Evolutionary conservation across 2,113 vertebrate genomes (phyloP).

Genomic region (Felis chaus): DNA sequence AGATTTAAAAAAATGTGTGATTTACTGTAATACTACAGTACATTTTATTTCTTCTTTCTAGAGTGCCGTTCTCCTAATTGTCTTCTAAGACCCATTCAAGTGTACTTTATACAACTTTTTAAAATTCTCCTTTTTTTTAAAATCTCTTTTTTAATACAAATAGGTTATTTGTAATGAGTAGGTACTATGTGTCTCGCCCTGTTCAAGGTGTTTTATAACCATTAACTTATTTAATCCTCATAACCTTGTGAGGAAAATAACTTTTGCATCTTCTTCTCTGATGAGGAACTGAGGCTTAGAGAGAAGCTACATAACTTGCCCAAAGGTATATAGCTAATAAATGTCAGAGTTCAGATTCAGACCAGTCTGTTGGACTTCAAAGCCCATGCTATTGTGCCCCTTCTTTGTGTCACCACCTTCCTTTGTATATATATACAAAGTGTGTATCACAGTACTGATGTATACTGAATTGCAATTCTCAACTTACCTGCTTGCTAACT

Average conservation of each 20-base stretch:
- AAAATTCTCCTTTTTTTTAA: not conserved
- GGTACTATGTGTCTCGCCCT: not conserved
- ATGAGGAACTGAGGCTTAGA: not conserved
- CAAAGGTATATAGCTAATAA: not conserved
- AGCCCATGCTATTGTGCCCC: not conserved
- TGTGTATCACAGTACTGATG: not conserved
- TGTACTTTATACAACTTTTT: not conserved
- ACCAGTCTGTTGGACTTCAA: not conserved
- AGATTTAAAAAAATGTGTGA: not conserved
- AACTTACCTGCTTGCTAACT: not conserved
- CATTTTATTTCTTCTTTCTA: not conserved
- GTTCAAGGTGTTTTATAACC: not conserved
- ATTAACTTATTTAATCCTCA: not conserved
- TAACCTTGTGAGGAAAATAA: not conserved
- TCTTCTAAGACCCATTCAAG: not conserved
- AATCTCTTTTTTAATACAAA: not conserved
- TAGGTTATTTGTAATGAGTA: not conserved
- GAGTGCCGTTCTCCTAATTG: not conserved
- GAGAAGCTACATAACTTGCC: not conserved
- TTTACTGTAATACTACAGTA: not conserved
- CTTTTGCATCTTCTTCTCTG: not conserved
- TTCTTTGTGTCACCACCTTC: not conserved
- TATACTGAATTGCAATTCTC: not conserved
- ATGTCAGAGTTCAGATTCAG: not conserved
- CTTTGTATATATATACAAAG: not conserved